Evolutionary conservation across 2,797 vertebrate species (phyloP).

Genomic region (Sorex maritimensis): DNA sequence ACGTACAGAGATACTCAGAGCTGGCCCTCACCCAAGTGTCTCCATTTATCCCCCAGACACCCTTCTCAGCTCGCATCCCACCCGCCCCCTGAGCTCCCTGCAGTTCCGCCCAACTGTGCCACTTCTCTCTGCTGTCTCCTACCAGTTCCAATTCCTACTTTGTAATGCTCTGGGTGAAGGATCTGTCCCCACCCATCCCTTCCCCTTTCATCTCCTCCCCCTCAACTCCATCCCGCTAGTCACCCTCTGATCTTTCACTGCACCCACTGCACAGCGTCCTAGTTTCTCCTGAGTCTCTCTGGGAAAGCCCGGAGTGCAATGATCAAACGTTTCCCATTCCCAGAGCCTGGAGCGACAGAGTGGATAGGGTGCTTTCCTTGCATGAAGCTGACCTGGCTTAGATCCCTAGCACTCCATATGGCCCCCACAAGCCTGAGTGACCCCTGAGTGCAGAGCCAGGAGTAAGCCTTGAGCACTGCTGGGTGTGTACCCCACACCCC

Average conservation of each 20-base stretch:
- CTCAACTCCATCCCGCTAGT: fast-evolving
- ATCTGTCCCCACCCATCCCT: background rate
- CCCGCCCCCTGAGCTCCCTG: too few relatives aligned
- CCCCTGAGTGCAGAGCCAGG: too few relatives aligned
- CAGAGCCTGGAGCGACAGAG: too few relatives aligned
- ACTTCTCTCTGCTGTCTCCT: background rate
- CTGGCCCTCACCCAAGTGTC: background rate
- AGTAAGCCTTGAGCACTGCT: too few relatives aligned
- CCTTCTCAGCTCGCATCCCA: background rate
- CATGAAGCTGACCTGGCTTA: too few relatives aligned
- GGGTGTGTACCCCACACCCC: too few relatives aligned
- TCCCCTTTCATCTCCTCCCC: background rate
- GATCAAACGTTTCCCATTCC: background rate
- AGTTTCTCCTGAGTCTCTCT: background rate
- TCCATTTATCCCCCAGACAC: background rate
- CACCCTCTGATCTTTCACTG: too few relatives aligned
- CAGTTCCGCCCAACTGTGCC: background rate
- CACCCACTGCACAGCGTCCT: background rate
- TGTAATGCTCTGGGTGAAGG: too few relatives aligned
- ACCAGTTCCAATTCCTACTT: too few relatives aligned
- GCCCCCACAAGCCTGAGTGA: too few relatives aligned
- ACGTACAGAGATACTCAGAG: background rate
- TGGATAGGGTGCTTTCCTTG: too few relatives aligned
- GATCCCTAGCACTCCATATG: too few relatives aligned
- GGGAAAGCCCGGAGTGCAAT: background rate